Percentiles rank a stretch among this genome's conserved stretches.
phyloP scores from a whole-genome alignment of 2,113 vertebrate species.

The Scortum barcoo region DNA sequence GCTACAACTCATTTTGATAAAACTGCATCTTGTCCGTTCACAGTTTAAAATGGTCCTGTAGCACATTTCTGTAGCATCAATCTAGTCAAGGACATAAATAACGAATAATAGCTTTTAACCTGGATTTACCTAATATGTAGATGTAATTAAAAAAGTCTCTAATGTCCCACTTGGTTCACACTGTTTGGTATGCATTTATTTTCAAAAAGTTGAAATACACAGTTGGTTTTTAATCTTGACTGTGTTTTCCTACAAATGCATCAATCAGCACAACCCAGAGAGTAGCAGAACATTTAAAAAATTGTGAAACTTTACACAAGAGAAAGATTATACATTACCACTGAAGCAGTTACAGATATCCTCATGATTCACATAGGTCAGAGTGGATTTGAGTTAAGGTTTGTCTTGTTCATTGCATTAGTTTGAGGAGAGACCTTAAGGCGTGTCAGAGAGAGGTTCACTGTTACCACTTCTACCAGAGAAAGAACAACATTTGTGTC shows the following conservation, averaged over 20 bases:
- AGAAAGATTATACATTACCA: conserved; percentile 82
- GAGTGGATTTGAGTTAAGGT: conserved; percentile 90
- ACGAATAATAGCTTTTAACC: neutral
- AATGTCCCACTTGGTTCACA: neutral
- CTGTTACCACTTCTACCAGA: neutral
- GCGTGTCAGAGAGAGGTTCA: neutral
- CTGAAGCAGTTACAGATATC: conserved; percentile 95
- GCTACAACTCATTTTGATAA: neutral
- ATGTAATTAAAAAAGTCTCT: neutral
- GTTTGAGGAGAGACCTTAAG: neutral
- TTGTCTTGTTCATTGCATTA: neutral
- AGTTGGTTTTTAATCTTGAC: neutral
- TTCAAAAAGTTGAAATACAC: neutral
- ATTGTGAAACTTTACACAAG: neutral
- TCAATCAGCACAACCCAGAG: neutral
- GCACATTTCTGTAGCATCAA: neutral
- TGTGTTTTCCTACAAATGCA: neutral
- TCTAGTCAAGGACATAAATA: neutral
- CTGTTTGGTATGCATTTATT: neutral
- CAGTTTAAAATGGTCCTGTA: neutral
- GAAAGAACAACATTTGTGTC: neutral
- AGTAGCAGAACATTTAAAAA: too few relatives aligned
- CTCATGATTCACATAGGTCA: conserved; percentile 93
- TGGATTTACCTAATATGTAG: neutral
- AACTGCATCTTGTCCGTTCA: neutral